Evolutionary conservation across 23 tunicate species (phyloP).

Genomic region (Styela plicata): DNA sequence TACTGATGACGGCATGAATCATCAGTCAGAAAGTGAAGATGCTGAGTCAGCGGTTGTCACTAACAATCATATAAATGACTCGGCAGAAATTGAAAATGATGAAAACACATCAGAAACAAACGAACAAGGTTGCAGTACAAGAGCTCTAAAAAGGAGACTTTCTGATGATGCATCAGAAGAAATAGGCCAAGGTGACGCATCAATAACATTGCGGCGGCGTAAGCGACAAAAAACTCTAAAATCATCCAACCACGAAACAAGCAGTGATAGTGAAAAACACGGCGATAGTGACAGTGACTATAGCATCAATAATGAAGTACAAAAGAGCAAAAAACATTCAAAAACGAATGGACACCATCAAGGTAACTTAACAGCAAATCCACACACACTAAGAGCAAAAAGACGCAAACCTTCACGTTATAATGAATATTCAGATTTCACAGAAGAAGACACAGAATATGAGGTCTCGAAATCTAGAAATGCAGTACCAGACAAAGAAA

Average conservation of each 20-base stretch:
- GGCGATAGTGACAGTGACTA: not conserved
- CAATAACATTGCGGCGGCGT: not conserved
- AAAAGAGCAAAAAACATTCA: not conserved
- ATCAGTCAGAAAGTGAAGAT: not conserved
- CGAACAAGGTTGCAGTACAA: not conserved
- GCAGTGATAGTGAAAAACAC: not conserved
- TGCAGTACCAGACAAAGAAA: no score
- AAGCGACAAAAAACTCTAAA: not conserved
- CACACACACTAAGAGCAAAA: not conserved
- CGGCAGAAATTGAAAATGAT: not conserved
- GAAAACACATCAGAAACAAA: not conserved
- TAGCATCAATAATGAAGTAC: not conserved
- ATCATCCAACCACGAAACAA: not conserved
- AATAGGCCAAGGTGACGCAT: conserved; percentile 18
- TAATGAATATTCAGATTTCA: not conserved
- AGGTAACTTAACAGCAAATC: not conserved
- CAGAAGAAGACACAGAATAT: not conserved
- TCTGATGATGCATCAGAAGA: not conserved
- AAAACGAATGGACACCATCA: not conserved
- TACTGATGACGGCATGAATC: not conserved
- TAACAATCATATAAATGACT: not conserved
- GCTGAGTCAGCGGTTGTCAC: not conserved
- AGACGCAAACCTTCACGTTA: not conserved
- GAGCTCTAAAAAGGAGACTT: not conserved
- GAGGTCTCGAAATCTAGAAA: no score